Evolutionary conservation across 2,113 vertebrate genomes (phyloP).

Genomic region (Psophia crepitans): DNA sequence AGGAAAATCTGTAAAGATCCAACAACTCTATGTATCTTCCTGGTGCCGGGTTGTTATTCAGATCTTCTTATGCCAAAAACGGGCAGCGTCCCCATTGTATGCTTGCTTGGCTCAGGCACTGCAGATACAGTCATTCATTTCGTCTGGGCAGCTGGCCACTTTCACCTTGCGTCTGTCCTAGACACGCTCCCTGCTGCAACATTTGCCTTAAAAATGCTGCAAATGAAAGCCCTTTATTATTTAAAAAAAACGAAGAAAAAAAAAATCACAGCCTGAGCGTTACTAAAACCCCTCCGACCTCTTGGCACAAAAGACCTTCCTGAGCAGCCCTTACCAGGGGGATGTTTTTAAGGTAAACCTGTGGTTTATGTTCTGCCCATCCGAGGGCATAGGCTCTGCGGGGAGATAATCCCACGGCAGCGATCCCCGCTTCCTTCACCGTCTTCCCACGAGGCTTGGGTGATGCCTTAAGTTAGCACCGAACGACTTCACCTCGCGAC

Average conservation of each 20-base stretch:
- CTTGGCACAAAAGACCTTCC: neutral
- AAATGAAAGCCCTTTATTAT: neutral
- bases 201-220: neutral
- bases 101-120: neutral
- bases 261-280: neutral
- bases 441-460: neutral
- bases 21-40: neutral
- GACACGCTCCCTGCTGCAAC: neutral
- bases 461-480: neutral
- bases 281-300: neutral
- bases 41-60: neutral
- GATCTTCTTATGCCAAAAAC: neutral
- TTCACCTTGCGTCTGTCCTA: conserved; percentile 53
- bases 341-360: neutral
- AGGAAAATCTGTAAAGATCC: neutral
- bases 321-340: neutral
- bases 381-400: neutral
- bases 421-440: neutral
- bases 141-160: neutral
- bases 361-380: neutral
- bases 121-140: conserved; percentile 37
- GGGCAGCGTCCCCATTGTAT: neutral
- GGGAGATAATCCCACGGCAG: neutral
- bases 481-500: neutral
- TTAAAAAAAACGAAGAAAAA: neutral